A percentile compares a stretch with the other conserved stretches of the same genome.
These are phyloP conservation scores for Andrena haemorrhoa DNA, from an alignment of 2,888 invertebrate species.

Conservation along the genomic window DNA sequence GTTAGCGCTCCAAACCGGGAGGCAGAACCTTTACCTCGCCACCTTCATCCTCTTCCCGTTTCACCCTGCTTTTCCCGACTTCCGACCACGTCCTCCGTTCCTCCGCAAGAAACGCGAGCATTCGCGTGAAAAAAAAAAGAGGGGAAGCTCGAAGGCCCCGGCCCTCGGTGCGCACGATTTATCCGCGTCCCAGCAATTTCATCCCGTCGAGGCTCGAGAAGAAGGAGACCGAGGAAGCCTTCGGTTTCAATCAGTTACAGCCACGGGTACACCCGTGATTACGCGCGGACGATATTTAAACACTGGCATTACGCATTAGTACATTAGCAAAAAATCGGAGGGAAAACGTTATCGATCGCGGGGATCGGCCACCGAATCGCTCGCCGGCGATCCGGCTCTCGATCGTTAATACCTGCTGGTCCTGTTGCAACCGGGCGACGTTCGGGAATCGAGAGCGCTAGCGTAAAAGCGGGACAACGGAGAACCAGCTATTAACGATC, in stretches of 20 bases:
- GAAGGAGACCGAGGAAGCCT: background rate
- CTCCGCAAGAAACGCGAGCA: background rate
- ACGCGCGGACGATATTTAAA: constrained; percentile 40
- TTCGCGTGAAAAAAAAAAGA: background rate
- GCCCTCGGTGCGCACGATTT: background rate
- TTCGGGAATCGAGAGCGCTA: constrained; percentile 2
- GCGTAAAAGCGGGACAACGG: constrained; percentile 21
- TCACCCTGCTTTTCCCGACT: background rate
- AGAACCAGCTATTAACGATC: constrained; percentile 53
- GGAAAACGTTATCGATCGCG: constrained; percentile 42
- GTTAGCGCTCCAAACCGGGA: too few relatives aligned
- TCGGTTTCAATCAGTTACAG: constrained; percentile 55
- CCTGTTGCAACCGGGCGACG: constrained; percentile 13
- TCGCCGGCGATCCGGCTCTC: constrained; percentile 7
- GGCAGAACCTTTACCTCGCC: too few relatives aligned
- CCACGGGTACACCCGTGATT: constrained; percentile 44
- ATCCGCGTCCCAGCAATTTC: constrained; percentile 18
- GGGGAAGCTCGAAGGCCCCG: background rate
- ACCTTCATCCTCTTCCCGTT: too few relatives aligned
- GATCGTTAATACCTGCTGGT: constrained; percentile 46
- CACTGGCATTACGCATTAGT: constrained; percentile 61
- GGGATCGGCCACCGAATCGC: constrained; percentile 53
- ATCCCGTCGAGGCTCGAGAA: background rate
- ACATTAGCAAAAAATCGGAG: constrained; percentile 36
- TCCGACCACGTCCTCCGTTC: background rate